These are phyloP conservation scores for Miniopterus natalensis DNA, from an alignment of 2,113 vertebrate genomes.

Conservation along the genomic window DNA sequence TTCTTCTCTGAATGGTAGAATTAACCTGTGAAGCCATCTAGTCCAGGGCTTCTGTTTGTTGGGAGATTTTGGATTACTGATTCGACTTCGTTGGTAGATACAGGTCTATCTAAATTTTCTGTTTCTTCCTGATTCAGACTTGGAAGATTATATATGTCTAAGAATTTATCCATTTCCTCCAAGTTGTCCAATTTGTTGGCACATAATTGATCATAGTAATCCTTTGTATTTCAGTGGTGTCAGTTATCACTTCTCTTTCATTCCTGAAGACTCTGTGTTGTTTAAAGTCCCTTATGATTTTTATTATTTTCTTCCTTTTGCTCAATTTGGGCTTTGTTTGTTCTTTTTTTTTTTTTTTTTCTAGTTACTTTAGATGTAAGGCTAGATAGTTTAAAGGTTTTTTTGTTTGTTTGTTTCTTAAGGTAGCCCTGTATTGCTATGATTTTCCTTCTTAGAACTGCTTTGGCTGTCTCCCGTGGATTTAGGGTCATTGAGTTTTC, in stretches of 20 bases:
- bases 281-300: neutral
- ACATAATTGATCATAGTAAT: neutral
- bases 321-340: too few relatives aligned
- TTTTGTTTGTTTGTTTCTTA: neutral
- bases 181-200: neutral
- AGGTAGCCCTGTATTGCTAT: neutral
- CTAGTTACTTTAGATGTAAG: neutral
- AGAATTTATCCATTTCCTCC: neutral
- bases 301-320: neutral
- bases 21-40: neutral
- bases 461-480: too few relatives aligned
- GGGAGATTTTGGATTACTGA: neutral
- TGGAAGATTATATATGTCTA: neutral
- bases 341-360: too few relatives aligned
- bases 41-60: neutral
- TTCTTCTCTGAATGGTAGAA: neutral
- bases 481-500: too few relatives aligned
- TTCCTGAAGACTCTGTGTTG: neutral
- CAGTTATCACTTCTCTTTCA: neutral
- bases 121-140: neutral
- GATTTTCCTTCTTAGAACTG: neutral
- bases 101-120: neutral
- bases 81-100: neutral
- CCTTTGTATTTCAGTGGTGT: neutral
- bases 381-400: neutral